Evolutionary conservation across 2,797 vertebrate genomes (phyloP), one percentile per base, ranked within the genome.

Genomic region (Chelon auratus): DNA sequence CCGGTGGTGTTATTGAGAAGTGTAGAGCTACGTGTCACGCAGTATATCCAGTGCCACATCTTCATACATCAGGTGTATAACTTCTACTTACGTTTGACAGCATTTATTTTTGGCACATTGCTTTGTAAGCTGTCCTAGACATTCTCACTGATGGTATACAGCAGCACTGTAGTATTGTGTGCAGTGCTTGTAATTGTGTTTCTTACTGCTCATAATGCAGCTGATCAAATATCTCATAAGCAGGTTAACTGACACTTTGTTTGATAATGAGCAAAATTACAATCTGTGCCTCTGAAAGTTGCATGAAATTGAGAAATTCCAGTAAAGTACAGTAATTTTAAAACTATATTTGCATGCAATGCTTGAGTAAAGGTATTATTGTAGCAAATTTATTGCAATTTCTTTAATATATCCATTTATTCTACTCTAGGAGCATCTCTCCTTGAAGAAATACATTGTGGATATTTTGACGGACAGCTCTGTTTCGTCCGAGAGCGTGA

Each of bases 371-470:
- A 47, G n/a, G 18, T 48, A 48, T n/a, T 47, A 18, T 47, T 47
- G 30, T 33, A 6, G 3, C 1, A 6, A 8, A 1, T 33, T 33
- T 33, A 33, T 6, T 18, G 42, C 5, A 15, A 2, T 54, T 15
- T 71, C 43, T 63, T 52, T 63, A 15, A 55, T 77, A 22, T 50
- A n/a, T 67, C 54, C 9, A 80, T 78, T 78, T 74, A 87, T 2
- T 92, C 59, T 80, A 37, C 72, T 92, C 7, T 81, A 99, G 98
- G 98, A 99, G 74, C 98, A 99, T 89, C 95, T 99, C 60, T 99
- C 98, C 55, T 90, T 97, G 87, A 99, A 98, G 91, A 99, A 99
- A 87, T 99, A 99, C 87, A 95, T 99, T 36, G 93, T 98, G 85
- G 98, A 99, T 69, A 95, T 99, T 69, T 90, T 99, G 87, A 91